Base-by-base conservation (phyloP, 1,140 invertebrate genomes). In the Drosophila sproati region DNA sequence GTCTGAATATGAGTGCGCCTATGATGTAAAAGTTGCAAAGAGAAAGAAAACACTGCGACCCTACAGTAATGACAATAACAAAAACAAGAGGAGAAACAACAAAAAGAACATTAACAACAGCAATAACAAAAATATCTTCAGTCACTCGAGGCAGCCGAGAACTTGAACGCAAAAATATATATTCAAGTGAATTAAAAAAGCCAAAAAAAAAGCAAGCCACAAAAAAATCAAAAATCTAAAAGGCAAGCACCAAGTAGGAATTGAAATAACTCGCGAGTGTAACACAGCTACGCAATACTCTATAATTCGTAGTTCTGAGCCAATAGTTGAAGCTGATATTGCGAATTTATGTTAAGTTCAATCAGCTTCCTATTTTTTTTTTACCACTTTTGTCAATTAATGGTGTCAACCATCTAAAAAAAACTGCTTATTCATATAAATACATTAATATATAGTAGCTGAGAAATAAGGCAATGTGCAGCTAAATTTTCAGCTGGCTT, bases 11-110 rank as follows among this genome's bases (percentile, higher is more conserved):
- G 2, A 52, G 31, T n/a, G 57, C 63, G 60, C 72, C 50, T 82
- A 82, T 87, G 82, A 87, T 87, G 82, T 86, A 82, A 87, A 86
- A 62, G 66, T 76, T 72, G 67, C 77, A 56, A 51, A 80, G 61
- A 64, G 64, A 70, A 43, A 73, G 47, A 77, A 62, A 66, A 66
- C 37, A 41, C 56, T 80, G 51, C 60, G 60, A 54, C 50, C 66
- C 61, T 60, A 52, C 41, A 57, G 63, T 73, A 77, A 73, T 63
- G 12, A 51, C 72, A 63, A 57, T 64, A 77, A 52, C 60, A 71
- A 61, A 34, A 59, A 56, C 39, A 51, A 57, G 39, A 52, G 20
- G 20, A 20, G 20, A 2, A 20, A 39, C 34, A 59, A 69, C 56
- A 73, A 61, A 45, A 57, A 55, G 66, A 70, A 68, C 77, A 63